These are phyloP conservation scores for Liasis olivaceus DNA, from an alignment of 2,797 vertebrate genomes.

Conservation along the genomic window DNA sequence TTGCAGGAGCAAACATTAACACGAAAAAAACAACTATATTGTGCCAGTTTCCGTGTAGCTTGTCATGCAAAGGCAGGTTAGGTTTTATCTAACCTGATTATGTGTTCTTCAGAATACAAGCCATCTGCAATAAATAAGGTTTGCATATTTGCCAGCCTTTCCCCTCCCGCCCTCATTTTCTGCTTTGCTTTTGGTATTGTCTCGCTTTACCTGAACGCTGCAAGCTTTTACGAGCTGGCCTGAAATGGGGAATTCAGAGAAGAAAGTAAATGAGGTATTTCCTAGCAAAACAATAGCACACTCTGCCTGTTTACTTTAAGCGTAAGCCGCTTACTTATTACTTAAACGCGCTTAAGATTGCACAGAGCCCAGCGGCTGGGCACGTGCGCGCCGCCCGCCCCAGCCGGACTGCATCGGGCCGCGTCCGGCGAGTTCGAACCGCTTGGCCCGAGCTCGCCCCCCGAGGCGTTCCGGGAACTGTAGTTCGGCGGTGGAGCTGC, in stretches of 20 bases:
- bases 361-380: not conserved
- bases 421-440: not conserved
- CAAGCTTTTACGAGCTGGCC: not conserved
- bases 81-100: not conserved
- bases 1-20: not conserved
- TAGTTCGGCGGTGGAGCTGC: not conserved
- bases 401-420: not conserved
- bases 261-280: not conserved
- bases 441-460: too few relatives aligned
- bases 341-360: not conserved
- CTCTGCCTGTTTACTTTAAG: not conserved
- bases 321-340: not conserved
- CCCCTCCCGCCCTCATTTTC: not conserved
- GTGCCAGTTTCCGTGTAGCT: not conserved
- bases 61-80: not conserved
- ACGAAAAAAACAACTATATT: not conserved
- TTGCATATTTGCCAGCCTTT: not conserved
- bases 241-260: not conserved
- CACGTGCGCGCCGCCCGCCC: accelerated
- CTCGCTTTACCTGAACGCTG: not conserved
- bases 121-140: not conserved
- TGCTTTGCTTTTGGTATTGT: not conserved
- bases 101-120: not conserved
- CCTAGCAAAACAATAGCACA: not conserved
- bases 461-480: not conserved